Conservation (phyloP, 2,888 invertebrate species). For the Empis livida region DNA sequence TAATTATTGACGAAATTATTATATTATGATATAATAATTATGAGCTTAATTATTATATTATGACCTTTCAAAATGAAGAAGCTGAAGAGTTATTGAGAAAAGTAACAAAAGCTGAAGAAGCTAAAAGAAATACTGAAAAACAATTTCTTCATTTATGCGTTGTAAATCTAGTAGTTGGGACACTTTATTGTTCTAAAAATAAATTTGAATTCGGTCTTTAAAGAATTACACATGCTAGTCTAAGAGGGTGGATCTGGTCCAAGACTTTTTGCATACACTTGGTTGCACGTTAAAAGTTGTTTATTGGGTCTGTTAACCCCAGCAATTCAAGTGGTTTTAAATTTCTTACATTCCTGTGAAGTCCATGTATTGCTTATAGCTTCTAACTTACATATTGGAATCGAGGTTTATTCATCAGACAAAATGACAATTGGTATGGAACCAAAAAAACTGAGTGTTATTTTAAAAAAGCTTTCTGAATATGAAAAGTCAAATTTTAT, state of each 20-base stretch:
- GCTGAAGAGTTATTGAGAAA: slow-evolving; percentile 97
- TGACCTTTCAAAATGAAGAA: slow-evolving; percentile 98
- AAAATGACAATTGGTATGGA: slow-evolving; percentile 34
- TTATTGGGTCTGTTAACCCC: slow-evolving; percentile 74
- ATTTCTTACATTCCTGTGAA: slow-evolving; percentile 78
- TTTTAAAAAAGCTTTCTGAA: slow-evolving; percentile 31
- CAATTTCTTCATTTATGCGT: slow-evolving; percentile 96
- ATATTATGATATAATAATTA: too few relatives aligned
- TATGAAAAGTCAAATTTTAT: slow-evolving; percentile 22
- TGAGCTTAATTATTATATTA: too few relatives aligned
- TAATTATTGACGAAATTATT: too few relatives aligned
- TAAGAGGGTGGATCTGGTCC: slow-evolving; percentile 40
- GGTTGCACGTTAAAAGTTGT: slow-evolving; percentile 95
- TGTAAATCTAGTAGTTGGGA: slow-evolving; percentile 97
- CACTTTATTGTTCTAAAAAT: slow-evolving; percentile 94
- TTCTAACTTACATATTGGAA: slow-evolving; percentile 26
- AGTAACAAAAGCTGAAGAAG: slow-evolving; percentile 96
- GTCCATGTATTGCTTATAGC: slow-evolving; percentile 31
- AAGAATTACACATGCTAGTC: slow-evolving; percentile 91
- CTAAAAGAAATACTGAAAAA: slow-evolving; percentile 70
- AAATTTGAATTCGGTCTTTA: slow-evolving; percentile 99
- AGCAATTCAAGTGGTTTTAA: slow-evolving; percentile 68
- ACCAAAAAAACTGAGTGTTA: slow-evolving; percentile 28
- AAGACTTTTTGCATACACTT: slow-evolving; percentile 93
- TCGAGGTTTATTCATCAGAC: slow-evolving; percentile 27